These are phyloP conservation scores for Hydrolagus colliei DNA, from an alignment of 2,797 vertebrate species.

Conservation along the genomic window DNA sequence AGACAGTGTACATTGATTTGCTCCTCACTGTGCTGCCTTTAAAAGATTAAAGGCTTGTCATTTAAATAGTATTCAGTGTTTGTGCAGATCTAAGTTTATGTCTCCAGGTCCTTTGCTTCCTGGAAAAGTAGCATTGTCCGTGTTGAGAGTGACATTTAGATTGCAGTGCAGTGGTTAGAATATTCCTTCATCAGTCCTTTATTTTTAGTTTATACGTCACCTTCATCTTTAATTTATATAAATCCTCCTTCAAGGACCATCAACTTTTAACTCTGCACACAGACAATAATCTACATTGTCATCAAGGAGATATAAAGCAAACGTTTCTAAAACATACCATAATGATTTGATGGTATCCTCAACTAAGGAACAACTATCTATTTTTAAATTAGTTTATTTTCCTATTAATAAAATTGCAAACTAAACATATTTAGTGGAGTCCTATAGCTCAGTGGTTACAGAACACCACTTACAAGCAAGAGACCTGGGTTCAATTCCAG, in stretches of 20 bases:
- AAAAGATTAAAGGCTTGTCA: too few relatives aligned
- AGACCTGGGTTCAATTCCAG: too few relatives aligned
- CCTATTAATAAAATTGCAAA: neutral
- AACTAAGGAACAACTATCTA: neutral
- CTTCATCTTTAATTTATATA: constrained; percentile 29
- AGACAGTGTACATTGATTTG: too few relatives aligned
- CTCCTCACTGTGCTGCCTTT: too few relatives aligned
- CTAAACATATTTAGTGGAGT: too few relatives aligned
- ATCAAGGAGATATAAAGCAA: neutral
- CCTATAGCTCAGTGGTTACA: too few relatives aligned
- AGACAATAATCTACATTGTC: neutral
- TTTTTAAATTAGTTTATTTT: neutral
- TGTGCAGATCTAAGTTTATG: neutral
- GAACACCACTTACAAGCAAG: too few relatives aligned
- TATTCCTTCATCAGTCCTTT: neutral
- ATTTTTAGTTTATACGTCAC: constrained; percentile 19
- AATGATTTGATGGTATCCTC: neutral
- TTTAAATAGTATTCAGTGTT: too few relatives aligned
- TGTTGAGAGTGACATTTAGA: neutral
- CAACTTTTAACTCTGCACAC: neutral
- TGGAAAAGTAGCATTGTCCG: neutral
- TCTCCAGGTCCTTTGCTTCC: neutral
- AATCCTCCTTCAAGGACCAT: neutral
- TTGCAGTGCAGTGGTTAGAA: neutral
- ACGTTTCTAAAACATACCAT: neutral